Conservation (phyloP, 2,113 vertebrate species). For the Cinclus mexicanus region DNA sequence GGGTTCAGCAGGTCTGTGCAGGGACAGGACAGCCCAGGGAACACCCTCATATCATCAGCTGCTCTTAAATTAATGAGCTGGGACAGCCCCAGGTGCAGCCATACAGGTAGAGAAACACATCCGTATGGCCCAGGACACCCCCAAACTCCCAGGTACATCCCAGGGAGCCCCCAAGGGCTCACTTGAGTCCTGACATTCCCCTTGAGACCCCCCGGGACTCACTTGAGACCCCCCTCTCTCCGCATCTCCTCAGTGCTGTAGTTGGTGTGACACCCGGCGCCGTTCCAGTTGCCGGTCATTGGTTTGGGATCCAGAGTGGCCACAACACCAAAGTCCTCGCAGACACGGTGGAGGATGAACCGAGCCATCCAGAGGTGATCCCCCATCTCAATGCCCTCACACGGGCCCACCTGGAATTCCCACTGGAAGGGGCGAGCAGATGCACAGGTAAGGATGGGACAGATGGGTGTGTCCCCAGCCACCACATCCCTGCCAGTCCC, state of each 20-base stretch:
- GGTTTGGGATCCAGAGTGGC: slow-evolving; percentile 84
- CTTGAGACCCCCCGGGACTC: slow-evolving; percentile 28
- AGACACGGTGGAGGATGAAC: slow-evolving; percentile 83
- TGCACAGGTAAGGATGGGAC: neutral
- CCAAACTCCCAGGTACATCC: neutral
- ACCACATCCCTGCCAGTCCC: neutral
- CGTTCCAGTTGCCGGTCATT: slow-evolving; percentile 75
- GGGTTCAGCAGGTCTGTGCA: neutral
- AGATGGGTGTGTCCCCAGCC: neutral
- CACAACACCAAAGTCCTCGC: slow-evolving; percentile 78
- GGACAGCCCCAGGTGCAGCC: neutral
- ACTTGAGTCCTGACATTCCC: slow-evolving; percentile 74
- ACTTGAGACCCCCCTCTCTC: slow-evolving; percentile 77
- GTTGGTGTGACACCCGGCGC: slow-evolving; percentile 74
- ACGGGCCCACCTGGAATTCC: slow-evolving; percentile 82
- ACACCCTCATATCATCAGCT: neutral
- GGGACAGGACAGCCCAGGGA: neutral
- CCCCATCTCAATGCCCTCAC: slow-evolving; percentile 79
- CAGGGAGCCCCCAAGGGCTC: neutral
- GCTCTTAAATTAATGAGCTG: neutral
- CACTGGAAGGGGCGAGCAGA: slow-evolving; percentile 51
- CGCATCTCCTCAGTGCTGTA: slow-evolving; percentile 80
- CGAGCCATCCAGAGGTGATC: slow-evolving; percentile 88
- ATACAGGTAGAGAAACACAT: neutral
- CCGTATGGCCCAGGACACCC: neutral